Percentiles rank a stretch among this genome's conserved stretches.
phyloP scores from a whole-genome alignment of 2,888 invertebrate genomes.

The Eristalis tenax region DNA sequence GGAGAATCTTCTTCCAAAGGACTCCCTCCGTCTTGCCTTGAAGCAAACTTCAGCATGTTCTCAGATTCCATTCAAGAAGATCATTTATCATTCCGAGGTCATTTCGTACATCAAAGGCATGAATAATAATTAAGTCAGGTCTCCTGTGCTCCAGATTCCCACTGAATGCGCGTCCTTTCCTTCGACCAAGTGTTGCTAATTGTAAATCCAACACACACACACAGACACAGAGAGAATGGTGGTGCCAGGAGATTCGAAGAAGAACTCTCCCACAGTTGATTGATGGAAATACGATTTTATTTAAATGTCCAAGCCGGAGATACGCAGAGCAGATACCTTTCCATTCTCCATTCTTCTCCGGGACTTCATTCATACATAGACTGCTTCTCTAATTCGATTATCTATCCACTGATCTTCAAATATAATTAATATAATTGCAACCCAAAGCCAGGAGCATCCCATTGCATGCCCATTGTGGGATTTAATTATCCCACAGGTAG shows the following conservation, averaged over 20 bases:
- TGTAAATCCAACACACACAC: constrained; percentile 30
- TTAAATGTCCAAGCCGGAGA: constrained; percentile 46
- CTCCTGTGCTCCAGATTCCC: constrained; percentile 58
- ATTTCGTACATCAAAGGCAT: constrained; percentile 41
- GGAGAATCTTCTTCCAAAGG: constrained; percentile 2
- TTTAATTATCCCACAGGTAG: constrained; percentile 68
- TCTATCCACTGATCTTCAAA: constrained; percentile 68
- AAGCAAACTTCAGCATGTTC: background rate
- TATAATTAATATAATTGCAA: constrained; percentile 71
- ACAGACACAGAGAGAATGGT: background rate
- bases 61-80: constrained; percentile 27
- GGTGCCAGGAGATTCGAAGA: background rate
- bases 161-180: constrained; percentile 54
- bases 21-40: background rate
- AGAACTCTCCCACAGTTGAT: constrained; percentile 56
- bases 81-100: constrained; percentile 69
- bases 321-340: constrained; percentile 42
- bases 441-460: constrained; percentile 42
- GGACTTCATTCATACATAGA: constrained; percentile 58
- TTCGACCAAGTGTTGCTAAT: constrained; percentile 65
- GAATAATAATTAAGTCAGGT: constrained; percentile 64
- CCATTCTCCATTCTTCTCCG: constrained; percentile 27
- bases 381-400: constrained; percentile 62
- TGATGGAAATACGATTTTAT: constrained; percentile 69
- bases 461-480: constrained; percentile 58